Evolutionary conservation across 1,140 invertebrate genomes (phyloP).

Genomic region (Holcopasites calliopsidis): DNA sequence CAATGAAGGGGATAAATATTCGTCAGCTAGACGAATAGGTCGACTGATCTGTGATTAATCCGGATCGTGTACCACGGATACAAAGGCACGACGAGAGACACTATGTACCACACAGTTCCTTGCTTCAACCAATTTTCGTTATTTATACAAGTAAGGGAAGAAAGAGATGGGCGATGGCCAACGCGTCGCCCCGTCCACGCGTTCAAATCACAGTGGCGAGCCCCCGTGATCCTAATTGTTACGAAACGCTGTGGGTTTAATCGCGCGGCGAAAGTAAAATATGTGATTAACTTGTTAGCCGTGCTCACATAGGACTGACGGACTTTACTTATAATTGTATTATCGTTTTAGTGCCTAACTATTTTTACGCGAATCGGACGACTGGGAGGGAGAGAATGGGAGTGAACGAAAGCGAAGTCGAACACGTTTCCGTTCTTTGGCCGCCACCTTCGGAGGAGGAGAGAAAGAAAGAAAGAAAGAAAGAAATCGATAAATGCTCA

Average conservation of each 20-base stretch:
- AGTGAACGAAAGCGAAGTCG: not conserved
- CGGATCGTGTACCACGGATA: not conserved
- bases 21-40: not conserved
- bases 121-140: slow-evolving; percentile 71
- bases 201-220: slow-evolving; percentile 60
- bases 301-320: slow-evolving; percentile 73
- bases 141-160: slow-evolving; percentile 49
- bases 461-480: not conserved
- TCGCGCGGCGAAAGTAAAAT: no score
- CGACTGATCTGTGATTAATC: slow-evolving; percentile 15
- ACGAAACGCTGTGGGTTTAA: no score
- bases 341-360: slow-evolving; percentile 67
- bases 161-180: slow-evolving; percentile 8
- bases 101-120: slow-evolving; percentile 71
- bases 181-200: slow-evolving; percentile 21
- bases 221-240: slow-evolving; percentile 64
- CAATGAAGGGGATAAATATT: no score
- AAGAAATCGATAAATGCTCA: slow-evolving; percentile 65
- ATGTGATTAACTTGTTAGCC: slow-evolving; percentile 63
- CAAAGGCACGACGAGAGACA: slow-evolving; percentile 32
- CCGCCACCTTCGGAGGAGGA: slow-evolving; percentile 4
- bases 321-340: slow-evolving; percentile 67
- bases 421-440: slow-evolving; percentile 14
- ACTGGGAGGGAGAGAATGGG: not conserved
- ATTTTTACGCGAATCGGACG: slow-evolving; percentile 41